These are phyloP conservation scores for Disparrhopalites patrizii DNA, from an alignment of 2,888 invertebrate species.

Conservation along the genomic window DNA sequence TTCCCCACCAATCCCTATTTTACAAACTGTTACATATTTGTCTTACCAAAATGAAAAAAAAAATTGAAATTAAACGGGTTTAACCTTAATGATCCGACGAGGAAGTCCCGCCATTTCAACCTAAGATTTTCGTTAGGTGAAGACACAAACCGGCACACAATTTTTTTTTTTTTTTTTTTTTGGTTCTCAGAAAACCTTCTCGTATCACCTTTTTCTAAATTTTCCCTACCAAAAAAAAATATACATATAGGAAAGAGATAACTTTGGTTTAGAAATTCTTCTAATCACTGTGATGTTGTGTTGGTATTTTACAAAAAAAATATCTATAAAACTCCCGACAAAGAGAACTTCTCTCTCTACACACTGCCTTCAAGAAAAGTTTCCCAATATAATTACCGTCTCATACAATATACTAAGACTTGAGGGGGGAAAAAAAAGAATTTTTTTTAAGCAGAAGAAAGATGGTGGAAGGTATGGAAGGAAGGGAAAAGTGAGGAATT, in stretches of 20 bases:
- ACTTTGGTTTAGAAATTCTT: too few species aligned
- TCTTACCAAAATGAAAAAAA: neutral
- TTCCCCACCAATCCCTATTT: too few species aligned
- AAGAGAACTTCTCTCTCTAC: neutral
- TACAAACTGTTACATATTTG: too few species aligned
- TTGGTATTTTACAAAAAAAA: neutral
- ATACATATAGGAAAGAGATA: too few species aligned
- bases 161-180: too few species aligned
- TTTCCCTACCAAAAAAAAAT: slow-evolving; percentile 3
- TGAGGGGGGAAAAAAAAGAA: too few species aligned
- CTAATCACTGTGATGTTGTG: too few species aligned
- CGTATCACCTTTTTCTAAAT: too few species aligned
- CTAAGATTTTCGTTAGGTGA: slow-evolving; percentile 17
- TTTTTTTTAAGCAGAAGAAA: slow-evolving; percentile 11
- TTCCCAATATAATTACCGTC: neutral
- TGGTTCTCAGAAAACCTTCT: slow-evolving; percentile 24
- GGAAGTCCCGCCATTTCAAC: slow-evolving; percentile 46
- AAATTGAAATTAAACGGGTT: neutral
- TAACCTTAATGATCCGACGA: slow-evolving; percentile 48
- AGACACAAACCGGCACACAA: slow-evolving; percentile 22
- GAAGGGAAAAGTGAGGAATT: neutral
- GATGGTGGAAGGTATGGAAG: slow-evolving; percentile 13
- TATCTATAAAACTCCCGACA: neutral
- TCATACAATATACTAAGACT: too few species aligned
- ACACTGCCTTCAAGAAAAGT: neutral